Base-by-base conservation (phyloP, 1,140 invertebrate species). In the Drosophila ficusphila region DNA sequence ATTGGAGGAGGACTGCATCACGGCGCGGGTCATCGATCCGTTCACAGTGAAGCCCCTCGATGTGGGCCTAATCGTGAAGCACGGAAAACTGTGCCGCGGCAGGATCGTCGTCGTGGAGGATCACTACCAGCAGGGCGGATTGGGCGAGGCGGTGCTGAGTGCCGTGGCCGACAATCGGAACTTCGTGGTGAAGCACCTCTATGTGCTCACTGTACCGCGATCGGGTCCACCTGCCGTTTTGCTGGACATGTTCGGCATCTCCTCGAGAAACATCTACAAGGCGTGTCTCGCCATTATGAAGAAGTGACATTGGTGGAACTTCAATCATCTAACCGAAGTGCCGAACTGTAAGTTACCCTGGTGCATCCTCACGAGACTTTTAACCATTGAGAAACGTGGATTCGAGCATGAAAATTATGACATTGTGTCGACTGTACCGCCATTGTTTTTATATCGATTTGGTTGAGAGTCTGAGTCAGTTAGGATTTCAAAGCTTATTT, bases 11-110 rank as follows among this genome's bases (percentile, higher is more conserved):
- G 72, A 86, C 71, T 96, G 95, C n/a, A 92, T 98, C 33, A 93
- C 94, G 57, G 94, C 95, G 1, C 93, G 98, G 23, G 95, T 99
- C 3, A 91, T 99, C 76, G 98, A 99, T 94, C 96, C 95, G 0
- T 99, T 99, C 92, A 99, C 98, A 2, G 94, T 99, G 52, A 99
- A 99, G 92, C 99, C 99, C 0, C 92, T 99, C 25, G 99, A 99
- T 92, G 93, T 93, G 46, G 93, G 93, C 0, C 93, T 95, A 0
- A 95, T 99, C 18, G 92, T 96, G 39, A 92, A 93, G 42, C 94
- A 98, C 91, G 98, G 98, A 4, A 94, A 94, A 36, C 94, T 96
- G 39, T 95, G 94, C 56, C 95, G 95, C 16, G 97, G 97, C 0
- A 93, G 94, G 27, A 94, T 99, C 27, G 79, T 99, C 34, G 98